These are phyloP conservation scores for Heliopora coerulea DNA, from an alignment of 92 coral and sea anemone species.

Conservation along the genomic window DNA sequence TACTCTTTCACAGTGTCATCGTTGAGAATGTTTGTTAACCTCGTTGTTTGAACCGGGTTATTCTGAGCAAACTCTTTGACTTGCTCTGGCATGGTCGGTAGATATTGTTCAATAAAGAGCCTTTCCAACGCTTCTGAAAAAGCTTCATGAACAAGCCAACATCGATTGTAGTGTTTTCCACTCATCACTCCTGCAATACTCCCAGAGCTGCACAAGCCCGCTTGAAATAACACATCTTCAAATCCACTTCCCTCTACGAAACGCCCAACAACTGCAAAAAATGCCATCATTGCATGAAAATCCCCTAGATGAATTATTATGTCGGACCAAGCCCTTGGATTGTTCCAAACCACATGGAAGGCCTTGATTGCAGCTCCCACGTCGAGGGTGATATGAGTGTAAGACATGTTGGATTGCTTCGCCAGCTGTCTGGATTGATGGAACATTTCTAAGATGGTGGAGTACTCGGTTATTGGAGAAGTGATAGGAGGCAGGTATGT, in stretches of 20 bases:
- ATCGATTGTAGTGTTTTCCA: constrained; percentile 16
- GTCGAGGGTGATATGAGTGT: constrained; percentile 16
- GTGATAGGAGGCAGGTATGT: constrained; percentile 26
- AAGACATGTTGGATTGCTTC: constrained; percentile 27
- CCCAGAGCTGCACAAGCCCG: constrained; percentile 25
- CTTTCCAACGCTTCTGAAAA: constrained; percentile 17
- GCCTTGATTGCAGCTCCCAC: constrained; percentile 35
- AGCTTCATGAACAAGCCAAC: constrained; percentile 27
- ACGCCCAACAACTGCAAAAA: constrained; percentile 33
- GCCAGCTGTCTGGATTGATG: constrained; percentile 30
- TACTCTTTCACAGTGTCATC: no score
- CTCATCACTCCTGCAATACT: constrained; percentile 11
- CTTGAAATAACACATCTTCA: constrained; percentile 28
- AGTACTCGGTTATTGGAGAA: constrained; percentile 23
- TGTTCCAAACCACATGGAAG: constrained; percentile 30
- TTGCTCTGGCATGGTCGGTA: constrained; percentile 2
- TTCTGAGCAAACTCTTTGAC: background rate
- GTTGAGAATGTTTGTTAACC: no score
- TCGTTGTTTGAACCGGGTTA: no score
- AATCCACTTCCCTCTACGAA: constrained; percentile 31
- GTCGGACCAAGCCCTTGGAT: constrained; percentile 24
- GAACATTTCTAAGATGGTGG: constrained; percentile 17
- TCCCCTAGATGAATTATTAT: constrained; percentile 17
- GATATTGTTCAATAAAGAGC: no score
- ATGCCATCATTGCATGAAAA: constrained; percentile 33